phyloP scores from a whole-genome alignment of 1,140 invertebrate genomes.

The Drosophila bocki region DNA sequence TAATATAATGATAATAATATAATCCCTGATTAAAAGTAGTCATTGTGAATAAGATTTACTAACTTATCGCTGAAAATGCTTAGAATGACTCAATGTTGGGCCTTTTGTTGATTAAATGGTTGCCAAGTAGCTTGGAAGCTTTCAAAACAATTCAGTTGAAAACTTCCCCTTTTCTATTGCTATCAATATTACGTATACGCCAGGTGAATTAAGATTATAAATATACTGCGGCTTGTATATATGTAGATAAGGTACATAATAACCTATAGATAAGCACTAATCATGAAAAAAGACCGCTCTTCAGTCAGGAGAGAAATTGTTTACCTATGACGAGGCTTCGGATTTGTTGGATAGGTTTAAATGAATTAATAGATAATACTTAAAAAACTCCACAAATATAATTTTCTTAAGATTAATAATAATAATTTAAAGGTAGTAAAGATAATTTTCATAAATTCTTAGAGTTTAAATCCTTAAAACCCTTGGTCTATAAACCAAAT shows the following conservation, averaged over 20 bases:
- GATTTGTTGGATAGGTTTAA: neutral
- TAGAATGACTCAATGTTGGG: neutral
- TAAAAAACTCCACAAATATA: neutral
- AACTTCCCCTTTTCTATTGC: slow-evolving; percentile 17
- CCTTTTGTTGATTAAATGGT: slow-evolving; percentile 1
- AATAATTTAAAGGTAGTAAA: too few species aligned
- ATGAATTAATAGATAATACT: neutral
- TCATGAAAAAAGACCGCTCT: neutral
- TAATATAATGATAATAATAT: neutral
- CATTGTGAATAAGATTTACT: neutral
- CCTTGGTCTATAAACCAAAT: neutral
- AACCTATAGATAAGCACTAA: slow-evolving; percentile 7
- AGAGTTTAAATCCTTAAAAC: neutral
- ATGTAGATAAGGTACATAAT: slow-evolving; percentile 14
- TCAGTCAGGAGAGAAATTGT: slow-evolving; percentile 1
- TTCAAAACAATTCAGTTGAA: neutral
- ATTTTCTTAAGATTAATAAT: neutral
- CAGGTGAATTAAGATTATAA: slow-evolving; percentile 11
- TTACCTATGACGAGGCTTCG: neutral
- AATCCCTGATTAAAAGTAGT: neutral
- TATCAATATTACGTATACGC: slow-evolving; percentile 11
- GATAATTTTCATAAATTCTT: neutral
- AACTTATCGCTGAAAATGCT: neutral
- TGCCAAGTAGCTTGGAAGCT: neutral
- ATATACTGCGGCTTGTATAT: slow-evolving; percentile 10